phyloP scores from a whole-genome alignment of 2,888 invertebrate genomes.

The Sisyra nigra region DNA sequence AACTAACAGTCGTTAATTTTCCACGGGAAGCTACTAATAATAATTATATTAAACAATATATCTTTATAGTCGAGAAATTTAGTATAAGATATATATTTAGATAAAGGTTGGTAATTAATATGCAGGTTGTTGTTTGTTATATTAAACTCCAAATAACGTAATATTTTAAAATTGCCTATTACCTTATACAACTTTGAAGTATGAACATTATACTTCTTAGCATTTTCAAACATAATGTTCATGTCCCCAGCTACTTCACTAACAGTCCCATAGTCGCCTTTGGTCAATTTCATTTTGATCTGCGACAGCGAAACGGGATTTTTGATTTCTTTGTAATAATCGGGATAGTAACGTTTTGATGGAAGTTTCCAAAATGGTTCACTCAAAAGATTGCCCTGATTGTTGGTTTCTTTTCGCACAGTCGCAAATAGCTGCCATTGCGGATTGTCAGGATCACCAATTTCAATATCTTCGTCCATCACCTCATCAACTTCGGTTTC shows the following conservation, averaged over 20 bases:
- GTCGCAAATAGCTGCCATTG: constrained; percentile 84
- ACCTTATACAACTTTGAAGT: constrained; percentile 70
- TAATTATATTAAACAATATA: too few species aligned
- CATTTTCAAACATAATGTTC: constrained; percentile 95
- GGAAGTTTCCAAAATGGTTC: constrained; percentile 92
- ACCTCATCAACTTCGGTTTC: constrained; percentile 40
- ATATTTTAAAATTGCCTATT: too few species aligned
- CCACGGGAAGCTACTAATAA: too few species aligned
- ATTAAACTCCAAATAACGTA: too few species aligned
- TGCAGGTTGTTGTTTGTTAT: too few species aligned
- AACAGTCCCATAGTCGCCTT: constrained; percentile 66
- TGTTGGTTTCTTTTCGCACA: constrained; percentile 47
- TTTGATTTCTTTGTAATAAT: constrained; percentile 94
- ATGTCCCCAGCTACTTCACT: constrained; percentile 86
- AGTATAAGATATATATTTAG: too few species aligned
- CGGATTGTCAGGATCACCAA: constrained; percentile 48
- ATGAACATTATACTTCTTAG: constrained; percentile 73
- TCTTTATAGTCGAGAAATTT: too few species aligned
- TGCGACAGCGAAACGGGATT: constrained; percentile 89
- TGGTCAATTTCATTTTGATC: constrained; percentile 70
- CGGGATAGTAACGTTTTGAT: constrained; percentile 79
- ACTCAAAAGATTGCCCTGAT: constrained; percentile 60
- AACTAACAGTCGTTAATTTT: too few species aligned
- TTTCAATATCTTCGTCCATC: constrained; percentile 23
- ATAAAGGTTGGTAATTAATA: too few species aligned